Evolutionary conservation across 2,797 vertebrate genomes (phyloP), one percentile per base, ranked within the genome.

Genomic region (Trematomus bernacchii): DNA sequence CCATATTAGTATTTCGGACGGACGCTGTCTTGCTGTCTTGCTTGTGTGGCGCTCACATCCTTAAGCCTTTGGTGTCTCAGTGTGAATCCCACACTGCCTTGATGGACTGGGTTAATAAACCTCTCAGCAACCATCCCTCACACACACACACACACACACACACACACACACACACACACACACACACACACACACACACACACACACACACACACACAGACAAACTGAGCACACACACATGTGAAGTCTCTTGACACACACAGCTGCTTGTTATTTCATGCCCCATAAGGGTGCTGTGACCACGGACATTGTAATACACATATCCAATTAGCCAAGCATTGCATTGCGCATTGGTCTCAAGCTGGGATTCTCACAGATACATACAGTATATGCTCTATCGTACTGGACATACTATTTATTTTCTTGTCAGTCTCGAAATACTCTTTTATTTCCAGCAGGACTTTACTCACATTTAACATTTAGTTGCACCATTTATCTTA

Each of bases 221-320:
- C 65, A 90, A 19, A 66, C 71, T 58, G 18, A 43, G n/a, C 90
- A 87, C 58, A 78, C 71, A 91, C 77, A 70, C 77, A 77, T 27
- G 16, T 77, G 19, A 61, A 54, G 66, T 79, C 87, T 87, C 91
- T 76, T 87, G 85, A 89, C 85, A 81, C 81, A 86, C 76, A 91
- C 93, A 94, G 92, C 94, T 94, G 94, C 93, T 94, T 93, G 92
- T 95, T 95, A 94, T 95, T 95, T 95, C 92, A 93, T 94, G 92
- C 87, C 87, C 93, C 91, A 93, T 95, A 93, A 93, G 92, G 93
- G 89, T 88, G 84, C 89, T 92, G 93, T 91, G 91, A 93, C 94
- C 93, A 90, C 89, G 69, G 86, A 92, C 89, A 89, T 91, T 93
- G 87, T 93, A 94, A 95, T 95, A 93, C 93, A 93, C 92, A 94